A percentile compares a stretch with the other conserved stretches of the same genome.
phyloP scores from a whole-genome alignment of 2,797 vertebrate species.

The Centropyge bicolor region DNA sequence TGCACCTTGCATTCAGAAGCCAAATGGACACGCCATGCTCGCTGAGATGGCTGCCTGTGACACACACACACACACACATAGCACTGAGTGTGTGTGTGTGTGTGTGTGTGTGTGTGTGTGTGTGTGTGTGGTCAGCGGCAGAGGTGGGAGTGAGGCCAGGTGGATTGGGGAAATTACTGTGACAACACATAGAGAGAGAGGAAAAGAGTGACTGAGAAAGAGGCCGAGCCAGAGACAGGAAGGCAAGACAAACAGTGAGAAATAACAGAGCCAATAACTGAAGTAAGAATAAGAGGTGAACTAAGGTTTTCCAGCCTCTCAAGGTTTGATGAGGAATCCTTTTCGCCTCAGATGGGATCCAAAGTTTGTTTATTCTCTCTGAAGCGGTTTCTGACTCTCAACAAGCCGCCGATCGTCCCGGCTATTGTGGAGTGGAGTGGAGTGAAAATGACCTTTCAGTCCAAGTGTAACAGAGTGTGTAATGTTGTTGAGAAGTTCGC shows the following conservation, averaged over 20 bases:
- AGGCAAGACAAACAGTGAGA: background rate
- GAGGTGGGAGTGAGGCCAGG: conserved; percentile 4
- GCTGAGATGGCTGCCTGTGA: background rate
- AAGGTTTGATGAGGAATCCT: conserved; percentile 50
- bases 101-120: background rate
- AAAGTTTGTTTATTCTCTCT: conserved; percentile 58
- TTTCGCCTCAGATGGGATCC: conserved; percentile 40
- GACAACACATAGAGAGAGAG: background rate
- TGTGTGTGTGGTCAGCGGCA: background rate
- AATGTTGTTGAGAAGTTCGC: conserved; percentile 29
- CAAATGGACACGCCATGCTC: background rate
- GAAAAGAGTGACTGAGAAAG: background rate
- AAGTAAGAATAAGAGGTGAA: conserved; percentile 20
- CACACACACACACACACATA: background rate
- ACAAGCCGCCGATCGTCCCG: background rate
- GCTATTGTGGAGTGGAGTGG: conserved; percentile 34
- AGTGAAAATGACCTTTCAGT: conserved; percentile 57
- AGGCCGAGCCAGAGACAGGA: background rate
- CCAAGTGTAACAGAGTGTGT: conserved; percentile 40
- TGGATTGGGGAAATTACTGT: conserved; percentile 15
- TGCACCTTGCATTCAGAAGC: background rate
- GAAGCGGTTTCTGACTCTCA: conserved; percentile 44
- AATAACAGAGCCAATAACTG: conserved; percentile 11
- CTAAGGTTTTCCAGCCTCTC: conserved; percentile 23
- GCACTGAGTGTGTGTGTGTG: background rate